Conservation (phyloP, 2,797 vertebrate species). For the Podarcis lilfordi region DNA sequence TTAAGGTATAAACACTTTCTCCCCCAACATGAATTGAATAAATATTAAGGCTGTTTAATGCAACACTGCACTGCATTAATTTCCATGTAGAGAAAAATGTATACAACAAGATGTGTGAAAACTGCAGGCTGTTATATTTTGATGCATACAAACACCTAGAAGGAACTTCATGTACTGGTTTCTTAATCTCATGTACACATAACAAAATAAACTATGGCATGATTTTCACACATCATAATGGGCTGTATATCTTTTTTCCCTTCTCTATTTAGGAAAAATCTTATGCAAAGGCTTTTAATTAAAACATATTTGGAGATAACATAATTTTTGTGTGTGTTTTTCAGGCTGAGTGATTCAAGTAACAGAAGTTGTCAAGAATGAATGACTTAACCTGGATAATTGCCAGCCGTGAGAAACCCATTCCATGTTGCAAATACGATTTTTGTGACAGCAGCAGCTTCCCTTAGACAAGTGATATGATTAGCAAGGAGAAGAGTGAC, state of each 20-base stretch:
- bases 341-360: neutral
- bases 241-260: neutral
- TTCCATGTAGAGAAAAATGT: neutral
- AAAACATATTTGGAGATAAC: neutral
- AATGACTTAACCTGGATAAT: neutral
- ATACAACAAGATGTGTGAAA: neutral
- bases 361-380: conserved; percentile 22
- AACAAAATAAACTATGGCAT: neutral
- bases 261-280: neutral
- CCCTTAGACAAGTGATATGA: neutral
- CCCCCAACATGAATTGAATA: neutral
- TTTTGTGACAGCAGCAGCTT: neutral
- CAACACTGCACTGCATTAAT: neutral
- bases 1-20: neutral
- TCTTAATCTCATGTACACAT: neutral
- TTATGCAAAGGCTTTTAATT: neutral
- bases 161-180: neutral
- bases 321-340: neutral
- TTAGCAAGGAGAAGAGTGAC: conserved; percentile 1
- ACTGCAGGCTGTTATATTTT: neutral
- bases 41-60: neutral
- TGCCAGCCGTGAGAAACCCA: neutral
- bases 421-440: neutral
- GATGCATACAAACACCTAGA: neutral
- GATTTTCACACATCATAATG: neutral